These are phyloP conservation scores for Chorisops tibialis DNA, from an alignment of 2,888 invertebrate species.

Conservation along the genomic window DNA sequence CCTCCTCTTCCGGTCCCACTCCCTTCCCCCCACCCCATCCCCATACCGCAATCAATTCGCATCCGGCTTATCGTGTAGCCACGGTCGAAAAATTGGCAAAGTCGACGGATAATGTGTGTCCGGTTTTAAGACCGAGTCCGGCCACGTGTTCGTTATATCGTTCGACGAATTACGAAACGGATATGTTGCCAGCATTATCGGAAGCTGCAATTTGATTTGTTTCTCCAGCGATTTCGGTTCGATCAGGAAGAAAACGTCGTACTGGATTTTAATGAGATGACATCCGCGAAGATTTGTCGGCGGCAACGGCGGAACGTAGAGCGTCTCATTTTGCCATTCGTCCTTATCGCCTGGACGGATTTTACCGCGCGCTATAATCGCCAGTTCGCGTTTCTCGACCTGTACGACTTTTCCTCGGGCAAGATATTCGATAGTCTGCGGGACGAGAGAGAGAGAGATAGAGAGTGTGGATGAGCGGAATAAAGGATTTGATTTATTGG, in stretches of 20 bases:
- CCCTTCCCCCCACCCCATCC: neutral
- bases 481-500: neutral
- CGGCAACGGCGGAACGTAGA: slow-evolving; percentile 90
- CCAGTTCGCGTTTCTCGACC: slow-evolving; percentile 81
- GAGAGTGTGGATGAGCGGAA: neutral
- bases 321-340: slow-evolving; percentile 82
- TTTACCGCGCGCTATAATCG: slow-evolving; percentile 74
- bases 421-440: slow-evolving; percentile 81
- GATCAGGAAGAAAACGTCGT: slow-evolving; percentile 88
- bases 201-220: slow-evolving; percentile 86
- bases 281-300: slow-evolving; percentile 92
- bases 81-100: slow-evolving; percentile 85
- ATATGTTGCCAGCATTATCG: slow-evolving; percentile 88
- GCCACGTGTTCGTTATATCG: slow-evolving; percentile 57
- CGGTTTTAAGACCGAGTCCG: slow-evolving; percentile 64
- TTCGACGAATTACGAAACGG: slow-evolving; percentile 69
- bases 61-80: slow-evolving; percentile 67
- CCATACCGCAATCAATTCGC: slow-evolving; percentile 35
- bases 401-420: slow-evolving; percentile 83
- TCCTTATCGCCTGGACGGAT: slow-evolving; percentile 77
- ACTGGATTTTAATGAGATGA: slow-evolving; percentile 88
- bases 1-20: too few relatives aligned
- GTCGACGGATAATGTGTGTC: slow-evolving; percentile 92
- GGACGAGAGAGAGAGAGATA: slow-evolving; percentile 8
- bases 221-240: slow-evolving; percentile 89